Conservation (phyloP, 2,888 invertebrate genomes). For the Epirrhoe alternata region DNA sequence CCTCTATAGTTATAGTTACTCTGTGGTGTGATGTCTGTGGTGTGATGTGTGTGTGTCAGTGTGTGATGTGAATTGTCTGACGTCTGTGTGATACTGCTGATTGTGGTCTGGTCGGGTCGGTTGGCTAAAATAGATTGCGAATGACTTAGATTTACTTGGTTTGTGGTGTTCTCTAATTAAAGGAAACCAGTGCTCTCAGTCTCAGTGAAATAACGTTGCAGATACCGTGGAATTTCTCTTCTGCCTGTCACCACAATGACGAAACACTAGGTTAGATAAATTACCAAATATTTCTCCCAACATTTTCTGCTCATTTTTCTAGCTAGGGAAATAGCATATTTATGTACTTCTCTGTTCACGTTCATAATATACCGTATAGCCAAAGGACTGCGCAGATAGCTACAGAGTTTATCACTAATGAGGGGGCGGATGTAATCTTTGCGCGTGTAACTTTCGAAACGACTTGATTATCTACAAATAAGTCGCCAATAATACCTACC, state of each 20-base stretch:
- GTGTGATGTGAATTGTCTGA: no score
- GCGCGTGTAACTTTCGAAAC: not conserved
- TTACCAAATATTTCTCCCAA: not conserved
- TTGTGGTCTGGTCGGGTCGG: not conserved
- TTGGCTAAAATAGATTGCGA: no score
- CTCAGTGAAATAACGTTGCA: not conserved
- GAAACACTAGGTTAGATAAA: not conserved
- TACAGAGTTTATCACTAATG: not conserved
- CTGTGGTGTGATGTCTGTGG: no score
- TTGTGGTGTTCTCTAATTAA: not conserved
- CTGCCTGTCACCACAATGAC: not conserved
- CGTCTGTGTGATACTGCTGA: not conserved
- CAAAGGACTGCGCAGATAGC: not conserved
- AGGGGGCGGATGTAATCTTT: conserved; percentile 1
- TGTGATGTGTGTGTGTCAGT: no score
- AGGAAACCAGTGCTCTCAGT: not conserved
- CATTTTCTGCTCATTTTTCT: not conserved
- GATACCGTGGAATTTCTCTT: not conserved
- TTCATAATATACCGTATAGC: not conserved
- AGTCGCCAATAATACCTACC: no score
- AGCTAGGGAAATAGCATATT: not conserved
- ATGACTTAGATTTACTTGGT: not conserved
- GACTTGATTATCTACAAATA: not conserved
- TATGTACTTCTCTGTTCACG: not conserved
- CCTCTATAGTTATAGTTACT: no score